Base-by-base conservation (phyloP, 2,797 vertebrate species). In the Pelochelys cantorii region DNA sequence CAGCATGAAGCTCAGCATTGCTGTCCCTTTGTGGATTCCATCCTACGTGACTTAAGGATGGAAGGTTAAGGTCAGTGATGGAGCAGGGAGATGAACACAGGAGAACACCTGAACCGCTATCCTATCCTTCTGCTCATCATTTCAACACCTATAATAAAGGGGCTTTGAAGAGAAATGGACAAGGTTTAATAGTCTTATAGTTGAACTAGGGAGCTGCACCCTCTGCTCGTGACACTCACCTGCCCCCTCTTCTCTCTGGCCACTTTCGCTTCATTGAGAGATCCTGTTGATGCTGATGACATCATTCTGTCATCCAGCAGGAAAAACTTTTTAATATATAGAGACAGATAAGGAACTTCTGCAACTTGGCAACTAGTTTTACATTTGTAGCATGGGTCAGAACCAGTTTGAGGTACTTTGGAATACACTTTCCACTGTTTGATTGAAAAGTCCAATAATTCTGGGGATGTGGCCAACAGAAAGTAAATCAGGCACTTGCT, bases 361-460 rank as follows among this genome's bases (percentile, higher is more conserved):
- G 0, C 34, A 10, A 3, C 3, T 91, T 82, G 78, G 5, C 20
- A 77, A 5, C 4, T 53, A 79, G 53, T 1, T 31, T 13, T 34
- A 52, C 14, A 42, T 31, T 31, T 80, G 34, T 37, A 71, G 20
- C 68, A 71, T 37, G 10, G 17, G 68, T 71, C 68, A 71, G 34
- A 71, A 22, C 34, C 34, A 71, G 68, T 71, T 71, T 71, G 10
- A 37, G 20, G 11, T 11, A 37, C 20, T 37, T 71, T 2, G 9
- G 10, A 79, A 60, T 2, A 81, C 1, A 53, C 27, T 2, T 0
- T 78, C 29, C 27, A 57, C 0, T 1, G 81, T 82, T 91, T 62
- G 62, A 65, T 60, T 83, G 57, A 25, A 42, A 79, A 68, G 2
- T 1, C 42, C 5, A 18, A 0, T 80, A 31, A 75, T 42, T 75